Conservation (phyloP, 2,113 vertebrate genomes). For the Coptodon bakossiorum region DNA sequence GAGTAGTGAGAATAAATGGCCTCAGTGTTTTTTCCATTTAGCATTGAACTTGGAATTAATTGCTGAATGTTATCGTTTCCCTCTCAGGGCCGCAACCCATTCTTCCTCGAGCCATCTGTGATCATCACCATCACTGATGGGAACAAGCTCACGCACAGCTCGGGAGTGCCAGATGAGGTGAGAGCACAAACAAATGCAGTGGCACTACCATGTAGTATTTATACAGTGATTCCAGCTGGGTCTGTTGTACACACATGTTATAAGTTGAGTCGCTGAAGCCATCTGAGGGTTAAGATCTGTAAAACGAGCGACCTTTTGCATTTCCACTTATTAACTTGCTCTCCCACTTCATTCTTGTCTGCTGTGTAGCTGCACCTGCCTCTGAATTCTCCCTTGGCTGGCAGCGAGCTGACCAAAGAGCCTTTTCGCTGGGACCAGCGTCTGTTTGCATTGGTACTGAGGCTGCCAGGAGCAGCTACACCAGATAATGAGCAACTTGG, state of each 20-base stretch:
- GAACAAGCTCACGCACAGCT: conserved; percentile 92
- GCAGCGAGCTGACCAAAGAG: conserved; percentile 98
- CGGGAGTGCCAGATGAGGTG: conserved; percentile 95
- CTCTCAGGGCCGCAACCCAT: conserved; percentile 91
- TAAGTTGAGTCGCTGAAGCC: neutral
- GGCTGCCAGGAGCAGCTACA: conserved; percentile 87
- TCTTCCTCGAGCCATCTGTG: conserved; percentile 97
- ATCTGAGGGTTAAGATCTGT: neutral
- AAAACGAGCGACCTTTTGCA: neutral
- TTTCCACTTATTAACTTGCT: neutral
- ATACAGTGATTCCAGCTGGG: neutral
- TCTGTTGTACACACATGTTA: neutral
- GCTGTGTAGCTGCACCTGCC: conserved; percentile 49
- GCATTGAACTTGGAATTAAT: neutral
- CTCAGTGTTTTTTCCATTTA: neutral
- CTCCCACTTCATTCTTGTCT: neutral
- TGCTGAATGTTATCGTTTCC: conserved; percentile 7
- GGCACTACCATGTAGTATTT: neutral
- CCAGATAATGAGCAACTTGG: conserved; percentile 90
- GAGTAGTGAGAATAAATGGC: neutral
- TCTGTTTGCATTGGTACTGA: conserved; percentile 91
- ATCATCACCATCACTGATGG: conserved; percentile 98
- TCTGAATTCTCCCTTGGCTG: conserved; percentile 91
- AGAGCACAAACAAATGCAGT: conserved; percentile 30
- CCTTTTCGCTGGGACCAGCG: conserved; percentile 99